Conservation (phyloP, 2,888 invertebrate species). For the Ophion ventricosus region DNA sequence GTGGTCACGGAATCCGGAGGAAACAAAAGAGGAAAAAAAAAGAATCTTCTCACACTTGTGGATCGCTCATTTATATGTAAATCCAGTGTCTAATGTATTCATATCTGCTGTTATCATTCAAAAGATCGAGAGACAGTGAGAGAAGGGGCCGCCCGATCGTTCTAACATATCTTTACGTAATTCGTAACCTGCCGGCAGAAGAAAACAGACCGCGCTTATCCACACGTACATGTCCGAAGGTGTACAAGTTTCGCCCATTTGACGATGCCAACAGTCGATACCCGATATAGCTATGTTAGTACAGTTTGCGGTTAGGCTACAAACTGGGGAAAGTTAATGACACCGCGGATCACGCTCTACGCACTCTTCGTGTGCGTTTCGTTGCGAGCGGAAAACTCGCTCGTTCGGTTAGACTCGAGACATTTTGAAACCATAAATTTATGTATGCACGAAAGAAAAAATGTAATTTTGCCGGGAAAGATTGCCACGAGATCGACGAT, state of each 20-base stretch:
- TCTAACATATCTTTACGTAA: background rate
- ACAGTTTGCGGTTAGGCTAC: conserved; percentile 14
- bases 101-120: conserved; percentile 10
- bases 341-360: conserved; percentile 19
- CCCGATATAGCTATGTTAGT: background rate
- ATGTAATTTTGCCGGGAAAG: too few species aligned
- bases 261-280: background rate
- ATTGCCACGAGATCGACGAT: too few species aligned
- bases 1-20: background rate
- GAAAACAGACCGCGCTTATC: too few species aligned
- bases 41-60: conserved; percentile 7
- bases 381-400: conserved; percentile 36
- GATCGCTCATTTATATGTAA: conserved; percentile 36
- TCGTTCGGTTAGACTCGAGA: conserved; percentile 13
- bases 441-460: too few species aligned
- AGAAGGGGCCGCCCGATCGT: background rate
- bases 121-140: conserved; percentile 20
- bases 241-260: too few species aligned
- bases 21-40: conserved; percentile 15
- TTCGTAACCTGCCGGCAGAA: too few species aligned
- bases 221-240: too few species aligned
- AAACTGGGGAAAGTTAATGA: conserved; percentile 58
- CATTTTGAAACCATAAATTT: background rate
- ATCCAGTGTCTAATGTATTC: conserved; percentile 14
- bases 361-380: conserved; percentile 10